Base-by-base conservation (phyloP, 2,888 invertebrate species). In the Pseudococcus jackbeardsleyi region DNA sequence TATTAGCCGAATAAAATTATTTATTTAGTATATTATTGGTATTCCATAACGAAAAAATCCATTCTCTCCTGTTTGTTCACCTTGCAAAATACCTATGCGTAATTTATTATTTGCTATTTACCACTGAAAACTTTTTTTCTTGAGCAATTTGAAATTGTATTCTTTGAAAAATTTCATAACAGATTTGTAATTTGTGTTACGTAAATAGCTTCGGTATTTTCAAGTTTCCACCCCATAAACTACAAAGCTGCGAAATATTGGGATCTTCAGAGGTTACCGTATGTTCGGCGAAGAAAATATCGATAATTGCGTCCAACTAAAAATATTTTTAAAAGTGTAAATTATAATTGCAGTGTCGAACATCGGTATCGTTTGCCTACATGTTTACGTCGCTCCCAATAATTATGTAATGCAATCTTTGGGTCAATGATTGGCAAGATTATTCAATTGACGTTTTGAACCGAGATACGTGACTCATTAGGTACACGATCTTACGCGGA, bases 381-480 rank as follows among this genome's bases (percentile, higher is more conserved):
- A 39, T 77, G 77, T 77, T 77, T 39, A 68, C 68, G 39, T 77
- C 5, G 39, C 17, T 79, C 46, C 11, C n/a, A 46, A n/a, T 42
- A 19, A 46, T 46, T 79, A 79, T 46, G 79, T 46, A 19, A 79
- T 79, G 5, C 46, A 26, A n/a, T 79, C 79, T 79, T 42, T 46
- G 46, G 79, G 79, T 79, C 79, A 79, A 79, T 46, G 77, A 77
- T 77, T 77, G 77, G 5, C 46, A 46, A 46, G 46, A 79, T 79
- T 79, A 79, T 79, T 79, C 79, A 79, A 46, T 33, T 46, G 19
- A 46, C 79, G 46, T n/a, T 79, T 46, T 9, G 46, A 79, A 79
- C 17, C 26, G 8, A 77, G 11, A 42, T 39, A 77, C 77, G 77
- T 77, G 33, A 77, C 77, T 33, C 77, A 68, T 68, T 68, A 68